phyloP scores from a whole-genome alignment of 2,888 invertebrate genomes.

The Tortrix viridana region DNA sequence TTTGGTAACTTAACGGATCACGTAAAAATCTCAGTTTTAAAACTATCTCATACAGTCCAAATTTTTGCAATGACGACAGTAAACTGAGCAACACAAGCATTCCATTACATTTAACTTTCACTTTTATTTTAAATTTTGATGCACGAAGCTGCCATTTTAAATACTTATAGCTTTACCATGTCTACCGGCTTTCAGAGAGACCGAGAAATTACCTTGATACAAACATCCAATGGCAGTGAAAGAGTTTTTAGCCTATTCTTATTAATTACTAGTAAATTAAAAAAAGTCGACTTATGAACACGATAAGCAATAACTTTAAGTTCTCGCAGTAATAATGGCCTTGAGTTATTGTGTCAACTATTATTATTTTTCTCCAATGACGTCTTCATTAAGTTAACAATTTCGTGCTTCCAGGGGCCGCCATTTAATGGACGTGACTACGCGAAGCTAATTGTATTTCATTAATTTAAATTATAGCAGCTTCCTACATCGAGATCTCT shows the following conservation, averaged over 20 bases:
- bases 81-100: slow-evolving; percentile 9
- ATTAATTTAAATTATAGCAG: slow-evolving; percentile 10
- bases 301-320: too few relatives aligned
- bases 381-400: slow-evolving; percentile 1
- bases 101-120: neutral
- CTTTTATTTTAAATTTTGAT: slow-evolving; percentile 9
- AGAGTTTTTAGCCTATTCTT: neutral
- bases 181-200: slow-evolving; percentile 18
- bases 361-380: neutral
- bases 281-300: neutral
- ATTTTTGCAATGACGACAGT: slow-evolving; percentile 4
- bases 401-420: neutral
- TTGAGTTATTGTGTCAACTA: too few relatives aligned
- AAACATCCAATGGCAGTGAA: slow-evolving; percentile 8
- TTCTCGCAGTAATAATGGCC: too few relatives aligned
- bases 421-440: slow-evolving; percentile 6
- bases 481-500: slow-evolving; percentile 14
- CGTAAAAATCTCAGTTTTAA: neutral
- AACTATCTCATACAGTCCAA: slow-evolving; percentile 6
- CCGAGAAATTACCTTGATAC: slow-evolving; percentile 2
- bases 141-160: slow-evolving; percentile 13
- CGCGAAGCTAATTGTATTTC: neutral
- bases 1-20: neutral
- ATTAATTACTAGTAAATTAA: slow-evolving; percentile 1
- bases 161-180: slow-evolving; percentile 18